Base-by-base conservation (phyloP, 2,888 invertebrate species). In the Hypercompe scribonia region DNA sequence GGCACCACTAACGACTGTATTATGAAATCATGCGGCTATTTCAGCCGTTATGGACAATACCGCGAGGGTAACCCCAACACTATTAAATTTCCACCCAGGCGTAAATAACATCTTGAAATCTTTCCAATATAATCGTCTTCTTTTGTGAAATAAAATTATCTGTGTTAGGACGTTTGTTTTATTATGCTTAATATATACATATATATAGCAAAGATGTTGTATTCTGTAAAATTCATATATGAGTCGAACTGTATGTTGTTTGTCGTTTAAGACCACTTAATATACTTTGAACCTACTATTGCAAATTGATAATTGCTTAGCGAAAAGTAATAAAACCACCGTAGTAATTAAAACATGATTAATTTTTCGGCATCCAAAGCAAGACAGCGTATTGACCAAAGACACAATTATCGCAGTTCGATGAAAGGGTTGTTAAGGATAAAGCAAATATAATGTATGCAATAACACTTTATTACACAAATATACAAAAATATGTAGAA, bases 51-150 rank as follows among this genome's bases (percentile, higher is more conserved):
- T 3, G 94, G 94, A 0, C 85, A 81, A 64, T 94, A 90, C 79
- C 89, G 88, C 5, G 91, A 91, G 21, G 95, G 95, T 33, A 87
- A 73, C 61, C 84, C 85, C 34, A 94, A 91, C 81, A 93, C 92
- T 39, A 91, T 92, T 78, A 89, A 93, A 72, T 94, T 95, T 76
- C 94, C 93, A 3, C 90, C 90, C 1, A 77, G 91, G n/a, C 82
- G 90, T 65, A 90, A 90, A 75, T 36, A 71, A 24, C 86, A 89
- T 68, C 87, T 39, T 18, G 8, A 36, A 31, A 10, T 3, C 21
- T 8, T 24, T 33, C 24, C n/a, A 7, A 36, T 31, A 31, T 24
- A 18, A 28, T 69, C 61, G 58, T 39, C 58, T 69, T 61, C 18
- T 13, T 31, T 36, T 54, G n/a, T 61, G 28, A 28, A 68, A 78